phyloP scores from a whole-genome alignment of 2,888 invertebrate genomes.

The Acleris cristana region DNA sequence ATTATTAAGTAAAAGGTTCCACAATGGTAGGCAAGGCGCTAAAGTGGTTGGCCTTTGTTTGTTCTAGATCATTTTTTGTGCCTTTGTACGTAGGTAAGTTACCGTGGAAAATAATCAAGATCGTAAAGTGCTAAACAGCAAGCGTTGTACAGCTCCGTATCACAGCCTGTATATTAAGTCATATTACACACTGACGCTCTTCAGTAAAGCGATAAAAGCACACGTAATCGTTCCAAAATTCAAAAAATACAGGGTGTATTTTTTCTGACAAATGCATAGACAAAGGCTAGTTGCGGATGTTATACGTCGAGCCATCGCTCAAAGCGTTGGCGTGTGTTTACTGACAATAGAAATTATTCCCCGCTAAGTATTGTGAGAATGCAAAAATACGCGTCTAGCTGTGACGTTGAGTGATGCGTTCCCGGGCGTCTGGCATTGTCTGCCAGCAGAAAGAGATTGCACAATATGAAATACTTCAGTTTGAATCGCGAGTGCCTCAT shows the following conservation, averaged over 20 bases:
- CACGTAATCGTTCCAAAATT: neutral
- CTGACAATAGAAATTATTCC: constrained; percentile 78
- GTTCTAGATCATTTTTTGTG: too few relatives aligned
- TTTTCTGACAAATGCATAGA: constrained; percentile 48
- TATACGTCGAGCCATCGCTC: constrained; percentile 54
- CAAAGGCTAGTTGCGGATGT: constrained; percentile 53
- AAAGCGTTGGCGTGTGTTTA: constrained; percentile 66
- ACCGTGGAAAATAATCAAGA: too few relatives aligned
- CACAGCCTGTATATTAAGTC: neutral
- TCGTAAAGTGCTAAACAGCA: too few relatives aligned
- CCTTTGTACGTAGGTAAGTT: too few relatives aligned
- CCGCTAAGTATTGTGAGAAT: constrained; percentile 73
- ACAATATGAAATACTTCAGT: constrained; percentile 79
- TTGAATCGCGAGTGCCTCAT: constrained; percentile 70
- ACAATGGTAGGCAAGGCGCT: too few relatives aligned
- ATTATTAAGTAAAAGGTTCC: too few relatives aligned
- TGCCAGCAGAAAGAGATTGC: constrained; percentile 76
- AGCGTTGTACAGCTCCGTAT: neutral
- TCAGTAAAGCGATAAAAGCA: neutral
- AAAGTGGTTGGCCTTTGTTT: too few relatives aligned
- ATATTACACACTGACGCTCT: neutral
- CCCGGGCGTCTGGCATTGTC: constrained; percentile 72
- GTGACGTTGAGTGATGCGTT: constrained; percentile 82
- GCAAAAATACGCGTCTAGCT: constrained; percentile 74
- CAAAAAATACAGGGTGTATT: constrained; percentile 35